Conservation (phyloP, 2,888 invertebrate genomes). For the Agonopterix alstromeriana region DNA sequence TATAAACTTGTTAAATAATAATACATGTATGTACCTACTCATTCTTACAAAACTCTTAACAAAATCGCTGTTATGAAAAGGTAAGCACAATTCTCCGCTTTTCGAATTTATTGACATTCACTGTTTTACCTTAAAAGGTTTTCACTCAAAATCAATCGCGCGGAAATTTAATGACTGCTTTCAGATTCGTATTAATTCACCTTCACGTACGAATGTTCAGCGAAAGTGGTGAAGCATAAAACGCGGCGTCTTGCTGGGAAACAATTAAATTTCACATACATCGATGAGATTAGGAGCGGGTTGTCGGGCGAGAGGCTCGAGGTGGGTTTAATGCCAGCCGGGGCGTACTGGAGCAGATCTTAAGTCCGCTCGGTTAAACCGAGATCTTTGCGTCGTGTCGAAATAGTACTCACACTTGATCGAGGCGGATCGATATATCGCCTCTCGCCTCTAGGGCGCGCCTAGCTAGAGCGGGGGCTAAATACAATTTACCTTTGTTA, state of each 20-base stretch:
- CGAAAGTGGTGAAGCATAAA: constrained; percentile 48
- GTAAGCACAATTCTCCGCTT: constrained; percentile 34
- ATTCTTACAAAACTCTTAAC: too few relatives aligned
- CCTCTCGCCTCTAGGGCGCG: constrained; percentile 47
- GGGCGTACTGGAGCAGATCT: constrained; percentile 46
- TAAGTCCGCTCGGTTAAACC: constrained; percentile 56
- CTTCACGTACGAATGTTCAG: constrained; percentile 47
- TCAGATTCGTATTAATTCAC: constrained; percentile 63
- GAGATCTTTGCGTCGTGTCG: constrained; percentile 49
- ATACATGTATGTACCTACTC: background rate
- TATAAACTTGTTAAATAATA: background rate
- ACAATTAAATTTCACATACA: constrained; percentile 70
- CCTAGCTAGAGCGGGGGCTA: constrained; percentile 60
- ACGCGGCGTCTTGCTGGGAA: constrained; percentile 56
- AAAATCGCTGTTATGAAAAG: constrained; percentile 39
- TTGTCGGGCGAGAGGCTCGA: constrained; percentile 34
- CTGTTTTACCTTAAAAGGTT: constrained; percentile 64
- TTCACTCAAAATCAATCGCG: constrained; percentile 61
- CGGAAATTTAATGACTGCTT: constrained; percentile 71
- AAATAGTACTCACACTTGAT: constrained; percentile 39
- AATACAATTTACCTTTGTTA: constrained; percentile 78
- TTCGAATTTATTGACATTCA: constrained; percentile 46
- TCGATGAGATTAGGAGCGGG: constrained; percentile 50
- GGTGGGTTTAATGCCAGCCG: constrained; percentile 30
- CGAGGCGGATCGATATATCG: constrained; percentile 55